A percentile compares a stretch with the other conserved stretches of the same genome.
Conservation (phyloP, 2,797 vertebrate species). For the Tokudaia tokunoshimensis region DNA sequence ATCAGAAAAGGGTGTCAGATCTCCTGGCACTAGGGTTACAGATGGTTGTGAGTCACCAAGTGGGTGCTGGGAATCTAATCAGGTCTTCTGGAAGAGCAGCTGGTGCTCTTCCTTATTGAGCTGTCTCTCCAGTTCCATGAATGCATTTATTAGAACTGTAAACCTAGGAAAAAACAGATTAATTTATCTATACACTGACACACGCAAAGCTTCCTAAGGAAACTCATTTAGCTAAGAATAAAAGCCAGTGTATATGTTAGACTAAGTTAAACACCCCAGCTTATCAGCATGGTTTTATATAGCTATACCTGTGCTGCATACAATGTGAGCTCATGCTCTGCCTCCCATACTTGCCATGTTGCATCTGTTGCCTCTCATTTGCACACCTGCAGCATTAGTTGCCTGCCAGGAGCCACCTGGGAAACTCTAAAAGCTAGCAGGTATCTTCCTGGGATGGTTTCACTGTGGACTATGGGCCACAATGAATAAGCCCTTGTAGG, state of each 20-base stretch:
- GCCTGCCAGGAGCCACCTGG: neutral
- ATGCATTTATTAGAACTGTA: neutral
- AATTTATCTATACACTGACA: neutral
- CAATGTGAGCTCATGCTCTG: neutral
- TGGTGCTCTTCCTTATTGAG: neutral
- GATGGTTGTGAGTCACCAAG: neutral
- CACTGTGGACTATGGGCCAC: neutral
- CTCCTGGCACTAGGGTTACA: neutral
- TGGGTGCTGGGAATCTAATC: neutral
- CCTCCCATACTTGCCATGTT: neutral
- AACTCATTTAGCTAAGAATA: neutral
- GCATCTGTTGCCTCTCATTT: neutral
- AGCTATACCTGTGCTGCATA: neutral
- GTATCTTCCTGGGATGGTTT: neutral
- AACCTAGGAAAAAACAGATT: neutral
- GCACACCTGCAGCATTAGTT: neutral
- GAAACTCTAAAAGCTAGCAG: neutral
- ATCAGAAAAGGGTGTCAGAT: neutral
- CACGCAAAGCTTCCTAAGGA: neutral
- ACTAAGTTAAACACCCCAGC: neutral
- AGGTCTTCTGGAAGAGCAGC: neutral
- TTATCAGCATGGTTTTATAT: neutral
- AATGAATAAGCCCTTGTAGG: neutral
- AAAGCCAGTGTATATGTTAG: neutral
- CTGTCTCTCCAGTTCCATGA: neutral